These are phyloP conservation scores for Pomacea maculata DNA, from an alignment of 1,140 invertebrate genomes.

Conservation along the genomic window DNA sequence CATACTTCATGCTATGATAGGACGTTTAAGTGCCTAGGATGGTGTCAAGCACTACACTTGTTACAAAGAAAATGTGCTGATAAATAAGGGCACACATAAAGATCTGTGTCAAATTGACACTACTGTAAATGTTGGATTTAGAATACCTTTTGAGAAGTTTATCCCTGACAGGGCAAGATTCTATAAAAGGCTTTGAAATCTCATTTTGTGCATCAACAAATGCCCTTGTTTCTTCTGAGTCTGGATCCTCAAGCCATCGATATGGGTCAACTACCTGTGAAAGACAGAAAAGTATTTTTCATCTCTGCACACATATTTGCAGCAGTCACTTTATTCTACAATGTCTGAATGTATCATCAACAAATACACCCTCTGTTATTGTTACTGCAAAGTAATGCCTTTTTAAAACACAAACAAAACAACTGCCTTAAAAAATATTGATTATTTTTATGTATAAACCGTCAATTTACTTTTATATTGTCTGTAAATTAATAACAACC, in stretches of 20 bases:
- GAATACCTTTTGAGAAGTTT: constrained; percentile 62
- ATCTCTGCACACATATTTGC: background rate
- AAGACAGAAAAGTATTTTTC: constrained; percentile 14
- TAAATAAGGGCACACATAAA: background rate
- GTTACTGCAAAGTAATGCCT: too few species aligned
- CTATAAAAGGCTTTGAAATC: constrained; percentile 86
- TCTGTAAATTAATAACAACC: too few species aligned
- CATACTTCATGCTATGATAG: background rate
- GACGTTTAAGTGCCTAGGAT: too few species aligned
- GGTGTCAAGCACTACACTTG: too few species aligned
- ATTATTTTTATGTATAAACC: too few species aligned
- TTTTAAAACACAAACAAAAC: too few species aligned
- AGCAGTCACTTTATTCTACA: background rate
- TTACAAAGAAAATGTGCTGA: background rate
- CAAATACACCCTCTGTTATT: background rate
- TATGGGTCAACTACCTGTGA: constrained; percentile 89
- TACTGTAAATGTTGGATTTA: background rate
- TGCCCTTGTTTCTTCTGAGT: constrained; percentile 87
- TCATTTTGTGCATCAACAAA: constrained; percentile 94
- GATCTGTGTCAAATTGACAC: background rate
- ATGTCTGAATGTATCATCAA: background rate
- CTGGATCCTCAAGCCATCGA: constrained; percentile 96
- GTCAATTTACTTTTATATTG: too few species aligned
- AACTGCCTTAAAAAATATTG: too few species aligned
- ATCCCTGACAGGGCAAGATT: constrained; percentile 77